These are phyloP conservation scores for Sternarchorhynchus goeldii DNA, from an alignment of 2,797 vertebrate genomes.

Conservation along the genomic window DNA sequence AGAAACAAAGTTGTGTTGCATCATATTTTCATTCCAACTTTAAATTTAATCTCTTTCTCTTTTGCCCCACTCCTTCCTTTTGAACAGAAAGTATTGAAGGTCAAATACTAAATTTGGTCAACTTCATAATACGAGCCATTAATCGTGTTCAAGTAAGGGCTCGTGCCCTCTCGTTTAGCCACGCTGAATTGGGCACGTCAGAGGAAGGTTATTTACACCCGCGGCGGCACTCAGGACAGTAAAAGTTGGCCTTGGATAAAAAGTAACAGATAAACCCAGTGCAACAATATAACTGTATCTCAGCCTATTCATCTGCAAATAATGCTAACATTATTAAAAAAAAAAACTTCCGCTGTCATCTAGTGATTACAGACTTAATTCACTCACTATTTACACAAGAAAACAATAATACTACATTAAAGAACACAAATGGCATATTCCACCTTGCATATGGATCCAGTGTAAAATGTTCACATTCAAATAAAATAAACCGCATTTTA, in stretches of 20 bases:
- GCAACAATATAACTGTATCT: neutral
- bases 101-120: too few species aligned
- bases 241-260: neutral
- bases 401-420: conserved; percentile 16
- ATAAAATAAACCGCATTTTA: conserved; percentile 2
- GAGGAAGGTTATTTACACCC: too few species aligned
- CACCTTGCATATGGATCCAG: neutral
- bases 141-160: neutral
- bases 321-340: neutral
- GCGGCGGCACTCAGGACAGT: neutral
- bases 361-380: neutral
- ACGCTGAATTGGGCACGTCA: neutral
- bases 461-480: conserved; percentile 37
- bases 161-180: neutral
- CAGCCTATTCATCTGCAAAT: neutral
- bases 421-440: conserved; percentile 15
- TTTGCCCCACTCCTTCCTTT: too few species aligned
- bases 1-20: too few species aligned
- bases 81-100: too few species aligned
- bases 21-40: too few species aligned
- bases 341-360: neutral
- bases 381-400: conserved; percentile 6
- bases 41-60: too few species aligned
- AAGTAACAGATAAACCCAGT: neutral
- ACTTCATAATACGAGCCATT: neutral